Base-by-base conservation (phyloP, 2,888 invertebrate genomes). In the Drosophila pseudotalamancana region DNA sequence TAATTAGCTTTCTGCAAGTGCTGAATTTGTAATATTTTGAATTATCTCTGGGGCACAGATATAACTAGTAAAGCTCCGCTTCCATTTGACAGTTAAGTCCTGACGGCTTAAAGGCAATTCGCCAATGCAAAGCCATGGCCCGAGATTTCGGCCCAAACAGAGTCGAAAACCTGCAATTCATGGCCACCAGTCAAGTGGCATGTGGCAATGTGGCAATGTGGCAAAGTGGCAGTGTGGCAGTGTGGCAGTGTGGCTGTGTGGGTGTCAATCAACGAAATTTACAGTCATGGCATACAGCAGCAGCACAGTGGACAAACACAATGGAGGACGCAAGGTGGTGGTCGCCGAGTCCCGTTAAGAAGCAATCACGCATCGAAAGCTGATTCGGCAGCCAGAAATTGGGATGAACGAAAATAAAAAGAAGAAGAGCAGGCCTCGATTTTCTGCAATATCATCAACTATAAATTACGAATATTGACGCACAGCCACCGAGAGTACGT, bases 391-490 rank as follows among this genome's bases (percentile, higher is more conserved):
- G 67, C 14, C 50, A 40, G 35, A 43, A 51, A 57, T 19, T 27
- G 29, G 49, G 23, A 61, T 54, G 54, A 60, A 56, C 53, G 56
- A 54, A 62, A 27, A 27, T 2, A 2, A 11, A 27, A 27, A 1
- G 2, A 14, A 25, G 14, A 40, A 40, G 2, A 12, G 19, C 18
- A 18, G 31, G 35, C 27, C 53, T 61, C 65, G 46, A 48, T 75
- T 87, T 82, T 83, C 64, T 83, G 83, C 83, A 78, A 88, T 88
- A 83, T 83, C 83, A 83, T 83, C 83, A 83, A 86, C 83, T 86
- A 83, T 83, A 83, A 83, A 83, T 83, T 83, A 83, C 81, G 81
- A 85, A 87, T 83, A 88, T 83, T 79, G 88, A 79, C 62, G 71
- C 73, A 66, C 71, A 70, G 54, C 67, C 63, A 37, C 54, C 19